Conservation (phyloP, 2,888 invertebrate species). For the Diplolepis rosae region DNA sequence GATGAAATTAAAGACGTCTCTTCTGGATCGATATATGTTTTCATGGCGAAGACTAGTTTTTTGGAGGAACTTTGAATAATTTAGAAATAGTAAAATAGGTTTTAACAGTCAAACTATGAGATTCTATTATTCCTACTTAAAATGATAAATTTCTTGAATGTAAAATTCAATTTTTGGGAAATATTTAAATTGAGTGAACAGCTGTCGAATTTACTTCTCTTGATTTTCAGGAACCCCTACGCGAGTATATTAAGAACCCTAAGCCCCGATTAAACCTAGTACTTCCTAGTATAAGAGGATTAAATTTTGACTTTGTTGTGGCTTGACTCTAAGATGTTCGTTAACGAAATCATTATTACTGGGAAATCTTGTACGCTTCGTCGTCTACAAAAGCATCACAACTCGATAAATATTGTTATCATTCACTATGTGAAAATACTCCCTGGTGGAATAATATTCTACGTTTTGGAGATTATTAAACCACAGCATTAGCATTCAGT, state of each 20-base stretch:
- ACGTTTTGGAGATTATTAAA: background rate
- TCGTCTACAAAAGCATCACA: constrained; percentile 44
- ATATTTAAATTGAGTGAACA: too few relatives aligned
- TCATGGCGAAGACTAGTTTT: too few relatives aligned
- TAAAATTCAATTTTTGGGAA: too few relatives aligned
- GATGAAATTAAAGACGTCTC: too few relatives aligned
- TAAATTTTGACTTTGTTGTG: constrained; percentile 52
- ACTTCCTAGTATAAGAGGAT: constrained; percentile 47
- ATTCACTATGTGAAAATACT: background rate
- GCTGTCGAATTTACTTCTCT: background rate
- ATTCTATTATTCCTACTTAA: too few relatives aligned
- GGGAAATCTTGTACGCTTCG: constrained; percentile 31
- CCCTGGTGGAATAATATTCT: background rate
- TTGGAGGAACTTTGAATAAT: too few relatives aligned
- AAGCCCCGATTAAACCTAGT: constrained; percentile 26
- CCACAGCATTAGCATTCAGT: background rate
- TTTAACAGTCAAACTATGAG: too few relatives aligned
- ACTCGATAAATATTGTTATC: constrained; percentile 16
- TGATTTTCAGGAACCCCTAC: constrained; percentile 24
- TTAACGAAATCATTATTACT: constrained; percentile 47
- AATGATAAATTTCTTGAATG: too few relatives aligned
- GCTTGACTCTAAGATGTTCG: constrained; percentile 50
- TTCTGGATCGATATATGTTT: too few relatives aligned
- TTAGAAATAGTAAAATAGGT: too few relatives aligned
- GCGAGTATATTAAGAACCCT: constrained; percentile 21